Conservation (phyloP, 1,140 invertebrate species). For the Lutraria rhynchaena region DNA sequence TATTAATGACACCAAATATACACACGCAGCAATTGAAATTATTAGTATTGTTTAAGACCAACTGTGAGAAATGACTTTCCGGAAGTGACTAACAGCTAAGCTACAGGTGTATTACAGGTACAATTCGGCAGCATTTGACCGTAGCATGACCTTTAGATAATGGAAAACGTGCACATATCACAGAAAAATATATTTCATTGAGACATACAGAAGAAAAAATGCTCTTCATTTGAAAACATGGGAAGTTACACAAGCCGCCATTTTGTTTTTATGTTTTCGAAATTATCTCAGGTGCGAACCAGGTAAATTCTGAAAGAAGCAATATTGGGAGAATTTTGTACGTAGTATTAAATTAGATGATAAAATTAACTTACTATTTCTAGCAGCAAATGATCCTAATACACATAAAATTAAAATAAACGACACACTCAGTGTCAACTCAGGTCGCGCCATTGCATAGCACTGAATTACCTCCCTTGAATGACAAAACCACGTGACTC, state of each 20-base stretch:
- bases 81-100: too few relatives aligned
- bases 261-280: conserved; percentile 49
- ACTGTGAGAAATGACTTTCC: too few relatives aligned
- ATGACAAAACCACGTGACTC: conserved; percentile 15
- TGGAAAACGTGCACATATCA: too few relatives aligned
- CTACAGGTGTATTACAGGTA: too few relatives aligned
- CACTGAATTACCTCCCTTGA: conserved; percentile 9
- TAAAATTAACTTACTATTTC: conserved; percentile 33
- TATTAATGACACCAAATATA: too few relatives aligned
- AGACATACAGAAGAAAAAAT: too few relatives aligned
- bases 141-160: too few relatives aligned
- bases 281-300: conserved; percentile 16
- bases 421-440: conserved; percentile 20
- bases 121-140: too few relatives aligned
- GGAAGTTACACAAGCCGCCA: conserved; percentile 11
- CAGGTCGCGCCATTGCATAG: conserved; percentile 37
- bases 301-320: conserved; percentile 6
- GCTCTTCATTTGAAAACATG: too few relatives aligned
- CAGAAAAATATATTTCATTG: too few relatives aligned
- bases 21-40: too few relatives aligned
- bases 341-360: neutral
- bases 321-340: neutral
- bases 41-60: too few relatives aligned
- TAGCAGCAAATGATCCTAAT: conserved; percentile 10
- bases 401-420: conserved; percentile 21